phyloP scores from a whole-genome alignment of 2,888 invertebrate species.

The Gymnocheta viridis region DNA sequence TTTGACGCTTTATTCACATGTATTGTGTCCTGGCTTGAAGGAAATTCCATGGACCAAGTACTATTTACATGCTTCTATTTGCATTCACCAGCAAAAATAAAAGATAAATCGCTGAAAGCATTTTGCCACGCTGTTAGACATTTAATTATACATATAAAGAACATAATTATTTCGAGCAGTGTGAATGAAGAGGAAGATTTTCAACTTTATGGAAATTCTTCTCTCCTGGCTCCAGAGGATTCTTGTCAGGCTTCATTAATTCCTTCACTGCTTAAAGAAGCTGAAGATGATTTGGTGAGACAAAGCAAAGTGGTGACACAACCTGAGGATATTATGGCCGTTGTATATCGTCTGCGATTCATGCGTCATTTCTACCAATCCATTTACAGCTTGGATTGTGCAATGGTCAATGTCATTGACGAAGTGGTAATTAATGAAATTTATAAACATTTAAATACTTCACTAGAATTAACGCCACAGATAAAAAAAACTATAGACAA shows the following conservation, averaged over 20 bases:
- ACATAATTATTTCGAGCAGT: slow-evolving; percentile 92
- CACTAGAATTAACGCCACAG: slow-evolving; percentile 91
- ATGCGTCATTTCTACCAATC: slow-evolving; percentile 93
- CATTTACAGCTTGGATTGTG: slow-evolving; percentile 82
- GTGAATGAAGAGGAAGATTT: slow-evolving; percentile 98
- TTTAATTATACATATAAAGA: slow-evolving; percentile 93
- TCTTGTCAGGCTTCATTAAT: slow-evolving; percentile 89
- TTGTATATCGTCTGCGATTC: slow-evolving; percentile 92
- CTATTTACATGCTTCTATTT: slow-evolving; percentile 98
- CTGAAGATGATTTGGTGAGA: slow-evolving; percentile 93
- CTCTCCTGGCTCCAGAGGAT: slow-evolving; percentile 89
- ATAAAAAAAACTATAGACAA: slow-evolving; percentile 89
- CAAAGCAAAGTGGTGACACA: slow-evolving; percentile 83
- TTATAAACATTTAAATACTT: slow-evolving; percentile 90
- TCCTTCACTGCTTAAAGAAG: slow-evolving; percentile 90
- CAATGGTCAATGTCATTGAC: slow-evolving; percentile 83
- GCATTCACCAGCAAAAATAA: slow-evolving; percentile 93
- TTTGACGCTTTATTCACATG: slow-evolving; percentile 97
- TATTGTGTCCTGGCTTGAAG: slow-evolving; percentile 98
- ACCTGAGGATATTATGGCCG: slow-evolving; percentile 86
- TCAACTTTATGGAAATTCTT: slow-evolving; percentile 94
- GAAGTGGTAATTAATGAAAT: slow-evolving; percentile 87
- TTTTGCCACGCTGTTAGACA: slow-evolving; percentile 95
- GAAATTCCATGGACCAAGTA: slow-evolving; percentile 97
- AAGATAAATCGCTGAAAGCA: slow-evolving; percentile 91